Evolutionary conservation across 2,888 invertebrate genomes (phyloP).

Genomic region (Caenorhabditis auriculariae): DNA sequence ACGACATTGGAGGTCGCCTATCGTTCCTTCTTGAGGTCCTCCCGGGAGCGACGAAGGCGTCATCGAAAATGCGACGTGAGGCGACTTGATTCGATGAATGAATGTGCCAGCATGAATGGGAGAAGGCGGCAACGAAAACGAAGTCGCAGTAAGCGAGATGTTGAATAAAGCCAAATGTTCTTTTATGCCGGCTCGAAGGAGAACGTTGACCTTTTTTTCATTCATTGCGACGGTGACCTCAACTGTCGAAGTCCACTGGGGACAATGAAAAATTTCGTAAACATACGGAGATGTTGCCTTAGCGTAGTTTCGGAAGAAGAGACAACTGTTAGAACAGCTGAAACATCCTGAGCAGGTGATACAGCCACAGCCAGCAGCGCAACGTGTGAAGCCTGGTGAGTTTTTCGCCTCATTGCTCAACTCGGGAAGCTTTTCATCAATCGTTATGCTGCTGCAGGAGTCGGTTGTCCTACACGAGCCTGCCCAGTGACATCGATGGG

Average conservation of each 20-base stretch:
- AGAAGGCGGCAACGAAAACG: background rate
- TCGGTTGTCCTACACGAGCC: slow-evolving; percentile 4
- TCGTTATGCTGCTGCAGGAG: background rate
- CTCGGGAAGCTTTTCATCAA: slow-evolving; percentile 6
- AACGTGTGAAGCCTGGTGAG: slow-evolving; percentile 9
- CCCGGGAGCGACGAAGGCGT: too few relatives aligned
- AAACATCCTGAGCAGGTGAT: slow-evolving; percentile 8
- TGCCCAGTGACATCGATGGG: slow-evolving; percentile 4
- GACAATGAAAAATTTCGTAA: slow-evolving; percentile 7
- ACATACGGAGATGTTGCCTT: slow-evolving; percentile 3
- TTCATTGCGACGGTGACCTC: too few relatives aligned
- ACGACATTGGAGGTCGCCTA: too few relatives aligned
- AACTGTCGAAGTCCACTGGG: slow-evolving; percentile 4
- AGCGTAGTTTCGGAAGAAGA: slow-evolving; percentile 17
- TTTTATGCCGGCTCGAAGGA: too few relatives aligned
- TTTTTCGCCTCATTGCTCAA: background rate
- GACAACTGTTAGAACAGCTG: slow-evolving; percentile 7
- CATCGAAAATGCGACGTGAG: too few relatives aligned
- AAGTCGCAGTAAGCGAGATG: background rate
- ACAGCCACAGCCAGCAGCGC: slow-evolving; percentile 9
- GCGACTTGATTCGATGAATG: too few relatives aligned
- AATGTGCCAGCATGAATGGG: slow-evolving; percentile 1
- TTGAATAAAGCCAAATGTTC: too few relatives aligned
- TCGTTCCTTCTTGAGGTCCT: too few relatives aligned
- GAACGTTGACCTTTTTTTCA: too few relatives aligned